phyloP scores from a whole-genome alignment of 92 coral and sea anemone genomes.

The Epizoanthus stellaris region DNA sequence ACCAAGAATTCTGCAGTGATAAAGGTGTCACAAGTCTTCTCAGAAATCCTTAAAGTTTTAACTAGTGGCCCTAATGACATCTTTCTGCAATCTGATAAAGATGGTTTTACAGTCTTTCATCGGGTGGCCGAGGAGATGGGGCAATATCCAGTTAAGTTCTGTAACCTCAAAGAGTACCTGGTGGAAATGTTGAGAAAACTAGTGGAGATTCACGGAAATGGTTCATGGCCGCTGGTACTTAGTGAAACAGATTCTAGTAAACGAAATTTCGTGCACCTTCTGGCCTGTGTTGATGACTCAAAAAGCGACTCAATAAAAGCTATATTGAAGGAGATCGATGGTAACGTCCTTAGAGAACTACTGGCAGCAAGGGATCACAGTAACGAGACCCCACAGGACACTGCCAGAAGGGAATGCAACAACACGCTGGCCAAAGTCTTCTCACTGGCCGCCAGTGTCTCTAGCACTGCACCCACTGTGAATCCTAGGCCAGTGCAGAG shows the following conservation, averaged over 20 bases:
- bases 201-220: too few relatives aligned
- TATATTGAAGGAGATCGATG: background rate
- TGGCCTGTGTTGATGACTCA: background rate
- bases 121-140: background rate
- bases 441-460: background rate
- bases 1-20: background rate
- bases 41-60: background rate
- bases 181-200: background rate
- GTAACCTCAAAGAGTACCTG: background rate
- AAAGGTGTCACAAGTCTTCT: background rate
- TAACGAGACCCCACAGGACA: background rate
- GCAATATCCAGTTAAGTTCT: background rate
- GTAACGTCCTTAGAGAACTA: background rate
- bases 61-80: background rate
- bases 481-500: too few relatives aligned
- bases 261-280: background rate
- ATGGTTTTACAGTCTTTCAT: slow-evolving; percentile 6
- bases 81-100: background rate
- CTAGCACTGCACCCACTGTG: too few relatives aligned
- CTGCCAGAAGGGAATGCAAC: background rate
- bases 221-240: background rate
- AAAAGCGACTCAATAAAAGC: background rate
- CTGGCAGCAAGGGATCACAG: background rate
- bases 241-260: background rate
- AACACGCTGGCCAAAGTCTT: background rate